These are phyloP conservation scores for Gymnocheta viridis DNA, from an alignment of 2,888 invertebrate species.

Conservation along the genomic window DNA sequence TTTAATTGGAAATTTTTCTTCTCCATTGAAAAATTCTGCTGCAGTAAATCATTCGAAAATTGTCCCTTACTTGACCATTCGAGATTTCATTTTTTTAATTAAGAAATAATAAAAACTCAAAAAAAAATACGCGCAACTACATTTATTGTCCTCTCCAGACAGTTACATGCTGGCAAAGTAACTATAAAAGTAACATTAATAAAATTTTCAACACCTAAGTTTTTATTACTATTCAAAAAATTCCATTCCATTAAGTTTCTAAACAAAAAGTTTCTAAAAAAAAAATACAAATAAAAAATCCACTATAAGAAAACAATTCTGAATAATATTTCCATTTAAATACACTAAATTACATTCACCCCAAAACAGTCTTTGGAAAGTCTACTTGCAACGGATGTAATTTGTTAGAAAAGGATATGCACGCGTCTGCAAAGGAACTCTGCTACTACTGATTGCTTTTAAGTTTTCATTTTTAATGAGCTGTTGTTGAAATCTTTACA, in stretches of 20 bases:
- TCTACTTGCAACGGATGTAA: constrained; percentile 14
- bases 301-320: neutral
- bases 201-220: constrained; percentile 32
- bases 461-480: neutral
- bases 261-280: neutral
- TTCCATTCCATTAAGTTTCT: constrained; percentile 9
- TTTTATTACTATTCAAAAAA: constrained; percentile 5
- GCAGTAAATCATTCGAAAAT: no score
- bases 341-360: constrained; percentile 16
- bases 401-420: constrained; percentile 22
- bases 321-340: neutral
- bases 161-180: neutral
- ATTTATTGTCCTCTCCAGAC: constrained; percentile 21
- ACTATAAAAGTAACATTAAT: constrained; percentile 41
- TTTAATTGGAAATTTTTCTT: no score
- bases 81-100: neutral
- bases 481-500: neutral
- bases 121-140: neutral
- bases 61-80: no score
- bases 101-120: neutral
- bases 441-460: neutral
- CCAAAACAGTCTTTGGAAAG: neutral
- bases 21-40: no score
- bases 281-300: neutral
- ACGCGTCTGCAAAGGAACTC: constrained; percentile 42